Evolutionary conservation across 2,888 invertebrate species (phyloP), one percentile per base, ranked within the genome.

Genomic region (Clistopyga incitator): DNA sequence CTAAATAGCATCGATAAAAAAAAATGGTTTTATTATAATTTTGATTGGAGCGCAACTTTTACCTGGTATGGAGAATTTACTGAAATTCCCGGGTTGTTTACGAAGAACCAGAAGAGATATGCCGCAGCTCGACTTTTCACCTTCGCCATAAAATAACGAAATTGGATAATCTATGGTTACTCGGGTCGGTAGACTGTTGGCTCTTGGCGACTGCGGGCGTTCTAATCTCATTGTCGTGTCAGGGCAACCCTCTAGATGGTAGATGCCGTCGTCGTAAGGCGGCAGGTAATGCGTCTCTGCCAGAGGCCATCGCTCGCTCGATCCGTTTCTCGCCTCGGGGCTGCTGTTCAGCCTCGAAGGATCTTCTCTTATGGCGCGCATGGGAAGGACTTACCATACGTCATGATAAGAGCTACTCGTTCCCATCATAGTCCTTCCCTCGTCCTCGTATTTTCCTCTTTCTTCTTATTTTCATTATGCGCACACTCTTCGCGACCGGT

Each of bases 221-320:
- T 77, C 74, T 81, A 81, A 84, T 84, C 81, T 75, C 72, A 78
- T 84, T 78, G 84, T 74, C 84, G 72, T 74, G 84, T 78, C 81
- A 78, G 67, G 25, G 71, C 25, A 74, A 78, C 67, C 82, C 76
- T 82, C 71, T 68, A 70, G 84, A 81, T 83, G 45, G 71, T 65
- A 79, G 83, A 77, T 81, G 77, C 81, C 71, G 83, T 86, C 81
- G 75, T 84, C 56, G 82, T 56, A 23, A 70, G 78, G 64, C 82
- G 81, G 76, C 79, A 78, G 75, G 84, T 86, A 85, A 88, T 88
- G 86, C 84, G 78, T 86, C 87, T 86, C 82, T 88, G 87, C 86
- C 87, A 88, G 86, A 83, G 86, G 86, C 82, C 86, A 84, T 79
- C 70, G 84, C 38, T 82, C 81, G 84, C 82, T 86, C 86, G 84